Base-by-base conservation (phyloP, 1,140 invertebrate genomes). In the Drosophila orosa region DNA sequence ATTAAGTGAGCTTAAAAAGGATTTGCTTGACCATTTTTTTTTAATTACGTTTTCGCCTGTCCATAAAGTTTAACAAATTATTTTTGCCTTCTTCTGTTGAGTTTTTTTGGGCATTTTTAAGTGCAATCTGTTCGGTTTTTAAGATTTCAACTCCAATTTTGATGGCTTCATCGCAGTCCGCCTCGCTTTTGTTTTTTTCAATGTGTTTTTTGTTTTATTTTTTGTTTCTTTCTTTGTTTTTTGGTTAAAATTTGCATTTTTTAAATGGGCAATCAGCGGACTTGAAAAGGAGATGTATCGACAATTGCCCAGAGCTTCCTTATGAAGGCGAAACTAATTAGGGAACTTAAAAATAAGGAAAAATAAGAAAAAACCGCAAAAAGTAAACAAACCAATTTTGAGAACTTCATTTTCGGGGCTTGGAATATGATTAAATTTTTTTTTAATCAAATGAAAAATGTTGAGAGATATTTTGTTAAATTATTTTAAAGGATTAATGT, bases 11-110 rank as follows among this genome's bases (percentile, higher is more conserved):
- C 59, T 73, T 68, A 61, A 83, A 87, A 83, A 89, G 83, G 76
- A 87, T 74, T 71, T 69, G 58, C 54, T 58, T 65, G 60, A 31
- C 61, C 61, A 48, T 35, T 45, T 45, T 33, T 71, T 86, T 72
- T 87, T 89, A 87, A 87, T 87, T 87, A 87, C 79, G 83, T 89
- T 78, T 89, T 89, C 84, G 84, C 62, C 76, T 87, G 80, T 79
- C 83, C 86, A 86, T 86, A 86, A 86, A 86, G 79, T 83, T 86
- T 85, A 76, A 83, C 57, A 74, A 78, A 78, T 75, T 68, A 78
- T 62, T 52, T 66, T 65, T 40, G 44, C 42, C 29, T 48, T 40
- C 40, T 44, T 54, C 50, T 54, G 31, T 54, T 52, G 48, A 29
- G n/a, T n/a, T 15, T 33, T 54, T 77, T 62, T 77, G 45, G 45